Conservation (phyloP, 23 tunicate genomes). For the Styela plicata region DNA sequence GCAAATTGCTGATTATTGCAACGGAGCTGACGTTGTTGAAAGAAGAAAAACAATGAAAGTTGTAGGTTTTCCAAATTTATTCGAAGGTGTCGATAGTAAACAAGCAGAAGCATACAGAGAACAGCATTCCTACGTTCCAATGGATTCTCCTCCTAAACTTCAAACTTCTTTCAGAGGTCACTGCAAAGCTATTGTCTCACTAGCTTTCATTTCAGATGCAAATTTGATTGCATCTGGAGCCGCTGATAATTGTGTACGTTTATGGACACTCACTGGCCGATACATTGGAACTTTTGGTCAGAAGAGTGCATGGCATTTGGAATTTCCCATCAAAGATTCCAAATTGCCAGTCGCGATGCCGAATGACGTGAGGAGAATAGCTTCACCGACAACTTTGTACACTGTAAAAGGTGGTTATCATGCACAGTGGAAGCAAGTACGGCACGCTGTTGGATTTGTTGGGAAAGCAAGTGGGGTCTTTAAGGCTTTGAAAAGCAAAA, state of each 20-base stretch:
- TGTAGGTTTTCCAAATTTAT: conserved; percentile 9
- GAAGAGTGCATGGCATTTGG: conserved; percentile 15
- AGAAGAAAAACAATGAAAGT: neutral
- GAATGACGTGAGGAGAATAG: conserved; percentile 35
- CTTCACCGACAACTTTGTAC: conserved; percentile 36
- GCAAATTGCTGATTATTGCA: conserved; percentile 21
- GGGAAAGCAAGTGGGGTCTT: neutral
- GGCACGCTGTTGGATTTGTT: conserved; percentile 35
- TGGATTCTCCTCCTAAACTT: conserved; percentile 20
- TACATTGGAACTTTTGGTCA: conserved; percentile 62
- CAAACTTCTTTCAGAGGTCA: conserved; percentile 31
- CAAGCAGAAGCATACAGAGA: neutral
- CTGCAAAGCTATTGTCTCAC: conserved; percentile 28
- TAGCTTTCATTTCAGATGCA: conserved; percentile 12
- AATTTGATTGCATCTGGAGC: conserved; percentile 34
- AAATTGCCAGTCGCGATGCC: conserved; percentile 32
- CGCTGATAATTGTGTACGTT: conserved; percentile 38
- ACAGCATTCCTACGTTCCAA: conserved; percentile 30
- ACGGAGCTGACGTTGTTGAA: neutral
- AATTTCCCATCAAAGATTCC: conserved; percentile 27
- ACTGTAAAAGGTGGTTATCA: conserved; percentile 35
- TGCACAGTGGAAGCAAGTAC: conserved; percentile 43
- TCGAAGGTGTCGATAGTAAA: conserved; percentile 4
- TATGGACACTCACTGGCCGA: conserved; percentile 37
- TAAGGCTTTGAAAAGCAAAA: neutral